phyloP scores from a whole-genome alignment of 37 sponge, comb jelly and placozoan genomes.

The Aplysina aerophoba region DNA sequence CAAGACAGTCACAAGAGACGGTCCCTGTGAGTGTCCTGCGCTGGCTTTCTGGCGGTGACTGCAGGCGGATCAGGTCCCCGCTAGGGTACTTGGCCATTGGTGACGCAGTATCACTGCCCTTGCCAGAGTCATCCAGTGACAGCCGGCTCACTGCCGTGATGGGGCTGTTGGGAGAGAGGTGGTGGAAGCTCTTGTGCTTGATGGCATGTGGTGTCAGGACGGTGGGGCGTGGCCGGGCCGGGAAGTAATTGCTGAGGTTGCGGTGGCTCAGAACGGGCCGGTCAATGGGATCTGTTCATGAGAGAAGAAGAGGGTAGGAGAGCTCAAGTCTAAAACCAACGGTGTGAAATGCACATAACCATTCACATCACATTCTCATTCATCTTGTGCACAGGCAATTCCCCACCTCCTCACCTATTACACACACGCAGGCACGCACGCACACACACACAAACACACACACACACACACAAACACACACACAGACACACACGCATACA shows the following conservation, averaged over 20 bases:
- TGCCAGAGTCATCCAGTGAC: conserved; percentile 31
- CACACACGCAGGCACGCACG: no score
- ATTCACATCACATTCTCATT: no score
- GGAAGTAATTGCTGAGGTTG: no score
- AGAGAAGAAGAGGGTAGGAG: no score
- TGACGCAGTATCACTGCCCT: conserved; percentile 29
- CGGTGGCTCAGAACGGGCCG: no score
- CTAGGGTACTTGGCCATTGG: conserved; percentile 13
- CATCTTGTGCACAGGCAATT: no score
- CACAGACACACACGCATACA: background rate
- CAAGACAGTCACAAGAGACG: conserved; percentile 1
- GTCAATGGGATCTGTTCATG: no score
- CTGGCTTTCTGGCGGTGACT: background rate
- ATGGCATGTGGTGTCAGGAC: background rate
- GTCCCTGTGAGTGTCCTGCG: background rate
- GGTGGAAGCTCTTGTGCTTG: background rate
- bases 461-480: background rate
- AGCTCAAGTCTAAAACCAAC: no score
- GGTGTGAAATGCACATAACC: no score
- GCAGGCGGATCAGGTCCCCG: background rate
- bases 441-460: conserved; percentile 3
- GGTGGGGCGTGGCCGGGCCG: background rate
- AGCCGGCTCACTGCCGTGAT: conserved; percentile 23
- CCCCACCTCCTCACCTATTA: no score
- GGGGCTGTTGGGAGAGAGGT: conserved; percentile 21